Percentiles rank a stretch among this genome's conserved stretches.
phyloP scores from a whole-genome alignment of 1,140 invertebrate species.

The Scaptomyza pallida region DNA sequence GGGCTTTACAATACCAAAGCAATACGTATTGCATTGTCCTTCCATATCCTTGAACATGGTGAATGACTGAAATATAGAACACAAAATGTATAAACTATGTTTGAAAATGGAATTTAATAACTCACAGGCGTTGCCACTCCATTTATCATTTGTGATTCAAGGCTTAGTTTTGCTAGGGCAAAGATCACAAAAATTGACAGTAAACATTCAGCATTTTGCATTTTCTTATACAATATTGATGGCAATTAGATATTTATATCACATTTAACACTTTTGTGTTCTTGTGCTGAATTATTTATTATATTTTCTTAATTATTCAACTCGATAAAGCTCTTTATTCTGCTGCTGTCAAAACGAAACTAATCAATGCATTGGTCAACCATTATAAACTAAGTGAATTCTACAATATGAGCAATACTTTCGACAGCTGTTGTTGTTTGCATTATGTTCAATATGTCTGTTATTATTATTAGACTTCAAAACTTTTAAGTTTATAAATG shows the following conservation, averaged over 20 bases:
- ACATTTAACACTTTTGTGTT: neutral
- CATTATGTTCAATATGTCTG: too few species aligned
- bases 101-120: neutral
- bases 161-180: neutral
- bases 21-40: conserved; percentile 29
- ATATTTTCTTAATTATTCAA: neutral
- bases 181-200: conserved; percentile 1
- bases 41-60: conserved; percentile 32
- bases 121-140: conserved; percentile 9
- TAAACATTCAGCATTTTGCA: neutral
- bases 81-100: neutral
- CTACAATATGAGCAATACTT: conserved; percentile 3
- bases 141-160: neutral
- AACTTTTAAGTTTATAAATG: too few species aligned
- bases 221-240: neutral
- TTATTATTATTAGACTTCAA: too few species aligned
- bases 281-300: neutral
- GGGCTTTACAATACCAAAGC: conserved; percentile 19
- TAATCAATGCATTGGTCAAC: neutral
- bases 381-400: conserved; percentile 1
- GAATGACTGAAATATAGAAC: neutral
- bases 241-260: neutral
- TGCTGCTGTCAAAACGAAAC: conserved; percentile 1
- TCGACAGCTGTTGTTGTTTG: conserved; percentile 31
- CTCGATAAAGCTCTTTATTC: neutral